Evolutionary conservation across 2,113 vertebrate genomes (phyloP), one percentile per base, ranked within the genome.

Genomic region (Calyptommatus sinebrachiatus): DNA sequence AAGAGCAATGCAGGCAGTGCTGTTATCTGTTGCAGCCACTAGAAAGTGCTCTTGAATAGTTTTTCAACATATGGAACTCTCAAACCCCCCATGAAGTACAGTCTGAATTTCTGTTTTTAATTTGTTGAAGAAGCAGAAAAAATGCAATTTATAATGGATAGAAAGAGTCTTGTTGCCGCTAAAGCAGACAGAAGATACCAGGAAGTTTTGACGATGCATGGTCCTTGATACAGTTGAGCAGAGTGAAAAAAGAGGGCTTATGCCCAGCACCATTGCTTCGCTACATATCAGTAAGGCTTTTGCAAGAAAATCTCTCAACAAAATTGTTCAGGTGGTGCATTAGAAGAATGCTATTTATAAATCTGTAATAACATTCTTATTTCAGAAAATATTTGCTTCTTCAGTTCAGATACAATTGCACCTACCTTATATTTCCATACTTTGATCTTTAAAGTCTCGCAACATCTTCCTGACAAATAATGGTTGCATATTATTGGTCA

Each of bases 11-110:
- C 11, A 45, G 12, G 57, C 80, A 76, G 86, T 95, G 96, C 89
- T 94, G 92, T 97, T 94, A 91, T 91, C 89, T 83, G 81, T 88
- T 88, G 84, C 63, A 91, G 80, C 96, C 97, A 92, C 97, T 97
- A 97, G 97, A 94, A 95, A 95, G 96, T 96, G 96, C 96, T 97
- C 96, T 97, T 97, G 94, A 95, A 95, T 92, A 97, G 96, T 92
- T 96, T 96, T 96, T 96, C 86, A 76, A 79, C 84, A 79, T 76
- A 78, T 41, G 57, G 65, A 84, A 80, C 71, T 88, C 79, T 86
- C 85, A 86, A 88, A 81, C 79, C 88, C 18, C 76, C 66, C 24
- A 65, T 63, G 82, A 91, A 69, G 71, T 24, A 79, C 63, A 24
- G 74, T 77, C 76, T 73, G 73, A 84, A 87, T 60, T 82, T 93